Percentiles rank a stretch among this genome's conserved stretches.
phyloP scores from a whole-genome alignment of 1,140 invertebrate species.

The Trichomalopsis sarcophagae region DNA sequence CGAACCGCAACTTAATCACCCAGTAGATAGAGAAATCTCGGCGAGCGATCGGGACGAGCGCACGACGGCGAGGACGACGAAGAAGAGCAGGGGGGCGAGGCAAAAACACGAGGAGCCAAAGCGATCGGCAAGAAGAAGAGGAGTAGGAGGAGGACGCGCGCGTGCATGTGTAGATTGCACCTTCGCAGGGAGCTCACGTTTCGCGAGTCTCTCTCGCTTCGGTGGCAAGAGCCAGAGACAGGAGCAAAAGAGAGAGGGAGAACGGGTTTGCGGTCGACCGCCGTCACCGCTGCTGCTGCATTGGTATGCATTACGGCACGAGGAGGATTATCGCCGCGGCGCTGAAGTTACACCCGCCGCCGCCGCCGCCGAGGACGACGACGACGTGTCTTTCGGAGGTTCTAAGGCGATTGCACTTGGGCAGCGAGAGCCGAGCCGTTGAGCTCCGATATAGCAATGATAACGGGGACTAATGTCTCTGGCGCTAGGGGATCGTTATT shows the following conservation, averaged over 20 bases:
- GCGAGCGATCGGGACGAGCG: slow-evolving; percentile 10
- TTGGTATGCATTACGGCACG: slow-evolving; percentile 64
- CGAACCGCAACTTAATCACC: slow-evolving; percentile 34
- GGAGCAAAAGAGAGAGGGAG: slow-evolving; percentile 27
- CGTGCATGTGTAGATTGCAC: slow-evolving; percentile 48
- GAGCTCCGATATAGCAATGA: not conserved
- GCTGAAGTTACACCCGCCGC: slow-evolving; percentile 37
- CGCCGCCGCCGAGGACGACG: not conserved
- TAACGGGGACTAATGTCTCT: not conserved
- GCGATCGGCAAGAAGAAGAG: slow-evolving; percentile 20
- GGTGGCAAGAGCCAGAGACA: slow-evolving; percentile 15
- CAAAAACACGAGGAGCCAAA: slow-evolving; percentile 29
- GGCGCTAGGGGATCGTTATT: not conserved
- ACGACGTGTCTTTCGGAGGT: slow-evolving; percentile 33
- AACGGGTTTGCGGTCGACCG: slow-evolving; percentile 57
- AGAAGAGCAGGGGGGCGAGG: slow-evolving; percentile 44
- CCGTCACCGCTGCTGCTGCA: slow-evolving; percentile 30
- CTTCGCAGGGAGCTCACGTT: slow-evolving; percentile 63
- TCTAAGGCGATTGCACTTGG: not conserved
- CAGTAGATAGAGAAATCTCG: slow-evolving; percentile 39
- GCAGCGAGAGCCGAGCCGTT: no score
- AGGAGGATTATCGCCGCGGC: slow-evolving; percentile 59
- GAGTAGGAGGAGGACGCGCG: slow-evolving; percentile 42
- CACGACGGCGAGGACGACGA: not conserved
- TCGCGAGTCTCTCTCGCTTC: slow-evolving; percentile 38